A percentile compares a stretch with the other conserved stretches of the same genome.
Evolutionary conservation across 2,797 vertebrate species (phyloP).

Genomic region (Podarcis lilfordi): DNA sequence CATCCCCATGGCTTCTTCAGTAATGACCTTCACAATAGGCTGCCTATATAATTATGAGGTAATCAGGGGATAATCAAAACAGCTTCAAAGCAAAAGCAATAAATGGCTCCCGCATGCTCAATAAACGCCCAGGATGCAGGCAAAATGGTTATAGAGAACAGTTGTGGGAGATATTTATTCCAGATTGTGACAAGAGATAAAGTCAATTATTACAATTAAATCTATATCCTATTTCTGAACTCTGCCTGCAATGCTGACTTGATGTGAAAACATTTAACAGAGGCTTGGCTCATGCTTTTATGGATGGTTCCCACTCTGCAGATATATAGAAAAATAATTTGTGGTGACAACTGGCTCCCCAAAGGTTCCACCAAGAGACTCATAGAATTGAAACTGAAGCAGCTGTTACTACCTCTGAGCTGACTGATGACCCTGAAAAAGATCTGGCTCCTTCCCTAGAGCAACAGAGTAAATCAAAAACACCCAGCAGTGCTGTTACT

Average conservation of each 20-base stretch:
- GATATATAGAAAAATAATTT: neutral
- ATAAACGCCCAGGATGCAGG: slow-evolving; percentile 39
- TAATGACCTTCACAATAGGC: slow-evolving; percentile 40
- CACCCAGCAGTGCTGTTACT: neutral
- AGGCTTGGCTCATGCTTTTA: neutral
- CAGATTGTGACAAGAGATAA: slow-evolving; percentile 47
- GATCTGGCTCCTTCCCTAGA: neutral
- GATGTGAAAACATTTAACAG: neutral
- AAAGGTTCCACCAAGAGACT: neutral
- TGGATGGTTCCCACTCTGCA: neutral
- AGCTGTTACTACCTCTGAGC: neutral
- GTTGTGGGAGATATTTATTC: slow-evolving; percentile 28
- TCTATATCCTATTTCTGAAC: slow-evolving; percentile 17
- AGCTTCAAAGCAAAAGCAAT: slow-evolving; percentile 45
- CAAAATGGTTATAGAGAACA: slow-evolving; percentile 26
- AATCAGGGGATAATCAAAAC: slow-evolving; percentile 68
- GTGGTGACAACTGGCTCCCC: neutral
- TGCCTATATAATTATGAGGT: slow-evolving; percentile 69
- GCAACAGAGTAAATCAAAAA: neutral
- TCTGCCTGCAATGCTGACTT: neutral
- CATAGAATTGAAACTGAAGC: neutral
- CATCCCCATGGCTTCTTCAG: slow-evolving; percentile 4
- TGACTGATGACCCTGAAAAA: neutral
- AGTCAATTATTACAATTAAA: slow-evolving; percentile 56
- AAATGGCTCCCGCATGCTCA: slow-evolving; percentile 60